A percentile compares a stretch with the other conserved stretches of the same genome.
These are phyloP conservation scores for Orgyia antiqua DNA, from an alignment of 2,888 invertebrate species.

Conservation along the genomic window DNA sequence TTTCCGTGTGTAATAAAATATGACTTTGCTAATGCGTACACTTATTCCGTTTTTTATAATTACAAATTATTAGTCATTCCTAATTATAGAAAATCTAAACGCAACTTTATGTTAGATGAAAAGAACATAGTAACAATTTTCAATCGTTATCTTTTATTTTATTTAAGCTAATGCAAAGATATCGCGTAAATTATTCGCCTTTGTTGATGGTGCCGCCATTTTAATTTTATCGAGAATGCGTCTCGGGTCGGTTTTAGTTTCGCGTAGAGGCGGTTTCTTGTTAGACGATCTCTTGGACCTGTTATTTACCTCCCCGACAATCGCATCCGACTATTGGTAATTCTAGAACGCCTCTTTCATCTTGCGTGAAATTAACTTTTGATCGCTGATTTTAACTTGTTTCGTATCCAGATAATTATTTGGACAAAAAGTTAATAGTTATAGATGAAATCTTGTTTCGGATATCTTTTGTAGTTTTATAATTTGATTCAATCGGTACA, in stretches of 20 bases:
- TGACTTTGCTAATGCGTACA: not conserved
- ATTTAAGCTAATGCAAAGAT: conserved; percentile 25
- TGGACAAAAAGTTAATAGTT: conserved; percentile 21
- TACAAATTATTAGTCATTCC: too few species aligned
- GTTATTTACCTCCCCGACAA: conserved; percentile 33
- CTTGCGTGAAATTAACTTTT: conserved; percentile 48
- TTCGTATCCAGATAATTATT: conserved; percentile 19
- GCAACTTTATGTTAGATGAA: too few species aligned
- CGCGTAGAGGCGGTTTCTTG: conserved; percentile 25
- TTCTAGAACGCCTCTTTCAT: conserved; percentile 45
- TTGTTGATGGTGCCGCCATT: conserved; percentile 47
- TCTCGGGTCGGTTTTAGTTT: conserved; percentile 29
- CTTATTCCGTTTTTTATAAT: too few species aligned
- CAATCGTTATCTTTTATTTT: conserved; percentile 30
- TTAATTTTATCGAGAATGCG: conserved; percentile 44
- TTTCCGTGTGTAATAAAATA: conserved; percentile 8
- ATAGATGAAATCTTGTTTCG: conserved; percentile 11
- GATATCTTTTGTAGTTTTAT: conserved; percentile 4
- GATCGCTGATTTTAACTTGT: conserved; percentile 28
- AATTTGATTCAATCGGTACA: conserved; percentile 3
- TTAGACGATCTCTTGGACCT: conserved; percentile 30
- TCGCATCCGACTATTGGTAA: conserved; percentile 39
- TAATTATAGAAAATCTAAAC: too few species aligned
- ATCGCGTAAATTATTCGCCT: conserved; percentile 34
- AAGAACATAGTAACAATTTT: not conserved